A percentile compares a stretch with the other conserved stretches of the same genome.
Evolutionary conservation across 2,113 vertebrate genomes (phyloP).

Genomic region (Tragelaphus buxtoni): DNA sequence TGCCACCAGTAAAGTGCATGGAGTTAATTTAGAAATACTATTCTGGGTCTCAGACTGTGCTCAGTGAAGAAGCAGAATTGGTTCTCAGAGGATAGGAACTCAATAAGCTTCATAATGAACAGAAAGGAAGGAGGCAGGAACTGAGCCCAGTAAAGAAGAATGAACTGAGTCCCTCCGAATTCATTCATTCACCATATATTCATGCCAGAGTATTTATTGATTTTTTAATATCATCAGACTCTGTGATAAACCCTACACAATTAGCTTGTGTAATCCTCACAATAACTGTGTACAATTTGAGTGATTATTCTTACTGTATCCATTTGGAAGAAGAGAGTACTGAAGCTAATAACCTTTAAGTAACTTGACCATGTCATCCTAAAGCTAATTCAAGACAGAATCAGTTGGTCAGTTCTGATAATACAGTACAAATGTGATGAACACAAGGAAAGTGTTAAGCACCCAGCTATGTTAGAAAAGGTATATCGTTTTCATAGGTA

Average conservation of each 20-base stretch:
- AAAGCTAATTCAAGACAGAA: neutral
- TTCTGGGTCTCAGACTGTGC: neutral
- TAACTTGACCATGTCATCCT: neutral
- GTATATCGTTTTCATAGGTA: fast-evolving
- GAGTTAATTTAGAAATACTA: neutral
- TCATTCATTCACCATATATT: neutral
- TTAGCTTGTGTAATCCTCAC: neutral
- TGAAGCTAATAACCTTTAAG: neutral
- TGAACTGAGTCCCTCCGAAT: neutral
- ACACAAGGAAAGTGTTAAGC: neutral
- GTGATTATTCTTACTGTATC: neutral
- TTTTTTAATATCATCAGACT: neutral
- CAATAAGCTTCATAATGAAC: neutral
- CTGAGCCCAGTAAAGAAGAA: neutral
- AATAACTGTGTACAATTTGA: neutral
- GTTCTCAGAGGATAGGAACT: neutral
- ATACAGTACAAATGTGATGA: neutral
- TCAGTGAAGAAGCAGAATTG: neutral
- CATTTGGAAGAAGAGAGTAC: neutral
- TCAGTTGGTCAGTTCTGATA: neutral
- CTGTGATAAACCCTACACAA: neutral
- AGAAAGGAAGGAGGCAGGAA: neutral
- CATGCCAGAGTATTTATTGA: neutral
- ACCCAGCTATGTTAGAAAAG: neutral
- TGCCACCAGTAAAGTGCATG: neutral